Evolutionary conservation across 1,140 invertebrate species (phyloP), one percentile per base, ranked within the genome.

Genomic region (Drosophila asahinai): DNA sequence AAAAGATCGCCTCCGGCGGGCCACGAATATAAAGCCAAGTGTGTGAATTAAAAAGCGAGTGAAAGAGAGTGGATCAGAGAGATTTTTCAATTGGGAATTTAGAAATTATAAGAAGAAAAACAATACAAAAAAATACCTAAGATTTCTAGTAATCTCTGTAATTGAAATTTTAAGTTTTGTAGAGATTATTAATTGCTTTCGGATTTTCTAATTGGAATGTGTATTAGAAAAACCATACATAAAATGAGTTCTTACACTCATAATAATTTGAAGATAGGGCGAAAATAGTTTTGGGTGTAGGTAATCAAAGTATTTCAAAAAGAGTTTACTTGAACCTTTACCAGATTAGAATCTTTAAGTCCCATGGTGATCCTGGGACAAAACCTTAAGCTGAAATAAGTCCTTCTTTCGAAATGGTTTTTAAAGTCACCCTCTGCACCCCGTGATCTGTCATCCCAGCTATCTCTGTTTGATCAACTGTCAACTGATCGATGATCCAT

Each of bases 401-500:
- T 55, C 52, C 52, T 38, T 55, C 2, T 14, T 14, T 8, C 6
- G 11, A 36, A 30, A 19, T 19, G 5, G 6, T 19, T 19, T 54
- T 54, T 33, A 4, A 33, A 36, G n/a, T 19, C n/a, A 19, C 51
- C 52, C 55, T 2, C 12, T 19, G 19, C 19, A 19, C 17, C 25
- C 33, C 19, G 12, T 11, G 19, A 57, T 22, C 36, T 65, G 27
- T 63, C 63, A 66, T 27, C 12, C 33, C 7, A 12, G 19, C 58
- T 36, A 66, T 66, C 63, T 25, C 11, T 63, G 30, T 66, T 66
- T 66, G 59, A 66, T 66, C 63, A 66, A 66, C 63, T 66, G 63
- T 40, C 63, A 66, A 22, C 64, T 58, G 52, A 79, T 79, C 42
- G 57, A 60, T 43, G 48, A 83, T 76, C 25, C 60, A 66, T 55